These are phyloP conservation scores for Protosalanx chinensis DNA, from an alignment of 2,797 vertebrate species.

Conservation along the genomic window DNA sequence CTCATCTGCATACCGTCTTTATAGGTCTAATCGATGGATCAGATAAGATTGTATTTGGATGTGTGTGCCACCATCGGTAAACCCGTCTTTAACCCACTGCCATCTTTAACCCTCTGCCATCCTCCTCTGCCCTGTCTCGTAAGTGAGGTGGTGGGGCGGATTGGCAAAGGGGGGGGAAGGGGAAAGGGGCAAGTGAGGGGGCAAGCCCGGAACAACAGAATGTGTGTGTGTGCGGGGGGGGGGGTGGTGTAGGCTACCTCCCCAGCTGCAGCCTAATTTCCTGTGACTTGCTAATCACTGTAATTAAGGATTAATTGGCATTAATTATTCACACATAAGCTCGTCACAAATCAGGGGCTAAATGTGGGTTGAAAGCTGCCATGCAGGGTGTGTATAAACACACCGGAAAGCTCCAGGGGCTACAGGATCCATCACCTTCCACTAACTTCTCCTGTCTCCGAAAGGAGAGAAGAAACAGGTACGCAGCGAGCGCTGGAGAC, in stretches of 20 bases:
- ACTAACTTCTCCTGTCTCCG: not conserved
- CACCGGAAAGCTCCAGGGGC: slow-evolving; percentile 89
- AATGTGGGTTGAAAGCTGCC: slow-evolving; percentile 99
- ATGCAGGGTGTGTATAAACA: slow-evolving; percentile 99
- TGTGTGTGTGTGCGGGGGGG: slow-evolving; percentile 79
- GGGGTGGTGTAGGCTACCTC: slow-evolving; percentile 79
- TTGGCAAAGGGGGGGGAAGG: not conserved
- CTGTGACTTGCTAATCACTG: slow-evolving; percentile 99
- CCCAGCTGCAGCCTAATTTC: slow-evolving; percentile 99
- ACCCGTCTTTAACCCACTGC: no score
- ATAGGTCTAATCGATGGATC: no score
- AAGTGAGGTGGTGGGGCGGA: no score
- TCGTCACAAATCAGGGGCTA: slow-evolving; percentile 99
- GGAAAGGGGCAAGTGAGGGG: not conserved
- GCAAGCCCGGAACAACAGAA: not conserved
- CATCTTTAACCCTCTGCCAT: slow-evolving; percentile 11
- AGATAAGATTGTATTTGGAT: no score
- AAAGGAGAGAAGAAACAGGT: slow-evolving; percentile 7
- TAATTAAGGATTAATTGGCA: slow-evolving; percentile 99
- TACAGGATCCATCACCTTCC: slow-evolving; percentile 54
- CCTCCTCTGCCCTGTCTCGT: slow-evolving; percentile 76
- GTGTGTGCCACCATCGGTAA: no score
- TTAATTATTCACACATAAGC: slow-evolving; percentile 99
- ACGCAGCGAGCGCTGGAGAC: not conserved
- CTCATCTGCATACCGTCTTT: not conserved